Conservation (phyloP, 2,797 vertebrate genomes). For the Sebastiscus albofasciatus region DNA sequence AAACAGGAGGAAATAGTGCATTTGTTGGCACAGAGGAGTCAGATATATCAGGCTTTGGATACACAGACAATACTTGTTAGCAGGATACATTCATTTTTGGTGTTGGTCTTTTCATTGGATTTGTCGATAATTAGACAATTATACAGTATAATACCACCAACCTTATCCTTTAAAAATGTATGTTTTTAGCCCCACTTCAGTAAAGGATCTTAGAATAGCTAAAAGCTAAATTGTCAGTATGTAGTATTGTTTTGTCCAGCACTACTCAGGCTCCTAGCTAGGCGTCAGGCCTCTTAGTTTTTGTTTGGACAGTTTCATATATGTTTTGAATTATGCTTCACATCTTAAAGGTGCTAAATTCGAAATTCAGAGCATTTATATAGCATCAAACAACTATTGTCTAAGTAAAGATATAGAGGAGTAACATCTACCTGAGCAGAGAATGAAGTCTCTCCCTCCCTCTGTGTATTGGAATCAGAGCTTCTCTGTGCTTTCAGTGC, state of each 20-base stretch:
- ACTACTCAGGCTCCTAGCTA: background rate
- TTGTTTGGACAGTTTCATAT: background rate
- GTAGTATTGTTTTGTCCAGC: background rate
- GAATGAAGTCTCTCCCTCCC: background rate
- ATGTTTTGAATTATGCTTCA: background rate
- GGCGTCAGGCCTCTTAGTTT: background rate
- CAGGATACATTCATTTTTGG: background rate
- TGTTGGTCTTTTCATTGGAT: background rate
- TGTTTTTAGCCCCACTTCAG: background rate
- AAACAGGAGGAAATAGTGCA: background rate
- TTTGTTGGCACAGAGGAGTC: background rate
- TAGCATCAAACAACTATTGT: background rate
- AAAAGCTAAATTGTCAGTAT: background rate
- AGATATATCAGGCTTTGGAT: too few species aligned
- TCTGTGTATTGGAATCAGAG: too few species aligned
- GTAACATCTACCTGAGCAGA: background rate
- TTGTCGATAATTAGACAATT: background rate
- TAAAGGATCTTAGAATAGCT: background rate
- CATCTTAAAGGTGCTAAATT: background rate
- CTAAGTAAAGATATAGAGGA: background rate
- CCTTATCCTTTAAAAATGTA: background rate
- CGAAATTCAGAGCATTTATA: background rate
- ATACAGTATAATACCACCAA: background rate
- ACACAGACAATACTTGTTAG: too few species aligned
- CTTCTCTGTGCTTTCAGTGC: too few species aligned